Evolutionary conservation across 2,797 vertebrate genomes (phyloP), one percentile per base, ranked within the genome.

Genomic region (Pantherophis alleghaniensis): DNA sequence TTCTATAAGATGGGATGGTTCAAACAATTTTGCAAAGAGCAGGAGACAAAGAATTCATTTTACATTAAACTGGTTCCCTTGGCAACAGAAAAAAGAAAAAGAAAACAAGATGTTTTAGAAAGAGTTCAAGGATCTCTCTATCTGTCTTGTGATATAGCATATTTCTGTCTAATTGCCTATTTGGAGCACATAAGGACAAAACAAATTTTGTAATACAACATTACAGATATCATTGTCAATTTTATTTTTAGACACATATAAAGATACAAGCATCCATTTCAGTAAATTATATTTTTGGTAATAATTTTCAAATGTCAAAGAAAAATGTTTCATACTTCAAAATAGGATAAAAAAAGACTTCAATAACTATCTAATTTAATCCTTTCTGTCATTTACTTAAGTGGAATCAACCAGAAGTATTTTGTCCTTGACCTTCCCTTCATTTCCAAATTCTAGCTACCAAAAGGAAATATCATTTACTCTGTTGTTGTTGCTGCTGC

Each of bases 21-120:
- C 97, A 97, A 97, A 97, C 96, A 97, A 97, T 97, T 97, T 97
- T 96, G 96, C 96, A 96, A 97, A 97, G 96, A 97, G 95, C 95
- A 94, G 95, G 96, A 98, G 96, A 98, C 97, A 98, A 98, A 97
- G 97, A 97, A 96, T 96, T 97, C 93, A 90, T 97, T 97, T 97
- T 97, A 97, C 95, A 95, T 95, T 90, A 94, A 97, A 96, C 95
- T 94, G 95, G 98, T 98, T 98, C 97, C 98, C 98, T 97, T 97
- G 97, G 98, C 97, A 97, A 98, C 97, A 94, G 53, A 37, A 61
- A 61, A 53, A 63, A 26, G 94, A 93, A 96, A 97, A 96, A 95
- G 94, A 96, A 96, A 97, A 97, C 56, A 59, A 24, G 92, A 95
- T 96, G 96, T 92, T 96, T 97, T 96, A 95, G 95, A 96, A 92